Percentiles rank a stretch among this genome's conserved stretches.
These are phyloP conservation scores for Dendrolimus kikuchii DNA, from an alignment of 1,140 invertebrate genomes.

Conservation along the genomic window DNA sequence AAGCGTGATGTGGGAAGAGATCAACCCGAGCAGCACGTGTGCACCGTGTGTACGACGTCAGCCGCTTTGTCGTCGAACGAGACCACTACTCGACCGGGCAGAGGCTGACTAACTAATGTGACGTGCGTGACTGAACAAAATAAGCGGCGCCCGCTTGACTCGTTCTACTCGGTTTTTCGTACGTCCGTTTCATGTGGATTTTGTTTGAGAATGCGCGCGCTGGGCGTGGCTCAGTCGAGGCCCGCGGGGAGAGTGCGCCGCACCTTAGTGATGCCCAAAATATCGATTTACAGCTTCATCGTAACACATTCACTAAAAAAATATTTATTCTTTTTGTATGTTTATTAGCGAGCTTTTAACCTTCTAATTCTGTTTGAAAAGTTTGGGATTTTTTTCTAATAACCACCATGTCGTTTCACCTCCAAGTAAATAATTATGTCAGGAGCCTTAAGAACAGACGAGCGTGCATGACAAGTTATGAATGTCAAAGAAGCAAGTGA, in stretches of 20 bases:
- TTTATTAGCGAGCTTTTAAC: constrained; percentile 24
- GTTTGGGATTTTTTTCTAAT: not conserved
- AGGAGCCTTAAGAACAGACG: too few relatives aligned
- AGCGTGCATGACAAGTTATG: too few relatives aligned
- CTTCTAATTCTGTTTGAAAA: not conserved
- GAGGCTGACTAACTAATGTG: constrained; percentile 32
- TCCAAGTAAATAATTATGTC: too few relatives aligned
- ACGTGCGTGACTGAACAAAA: constrained; percentile 52
- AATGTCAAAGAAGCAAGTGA: too few relatives aligned
- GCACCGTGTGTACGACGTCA: constrained; percentile 43
- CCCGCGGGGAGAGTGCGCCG: constrained; percentile 48
- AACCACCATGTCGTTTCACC: not conserved
- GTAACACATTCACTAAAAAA: too few relatives aligned
- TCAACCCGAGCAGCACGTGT: constrained; percentile 55
- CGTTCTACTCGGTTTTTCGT: constrained; percentile 41
- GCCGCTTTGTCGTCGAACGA: constrained; percentile 44
- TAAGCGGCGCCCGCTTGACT: constrained; percentile 29
- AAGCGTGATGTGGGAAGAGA: constrained; percentile 32
- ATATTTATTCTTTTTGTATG: too few relatives aligned
- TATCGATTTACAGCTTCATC: constrained; percentile 32
- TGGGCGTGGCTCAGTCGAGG: constrained; percentile 55
- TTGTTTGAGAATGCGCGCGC: constrained; percentile 65
- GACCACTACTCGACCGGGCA: constrained; percentile 56
- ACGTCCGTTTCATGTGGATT: constrained; percentile 56
- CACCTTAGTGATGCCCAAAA: constrained; percentile 38